A percentile compares a stretch with the other conserved stretches of the same genome.
phyloP scores from a whole-genome alignment of 2,113 vertebrate species.

The Hydrolagus affinis region DNA sequence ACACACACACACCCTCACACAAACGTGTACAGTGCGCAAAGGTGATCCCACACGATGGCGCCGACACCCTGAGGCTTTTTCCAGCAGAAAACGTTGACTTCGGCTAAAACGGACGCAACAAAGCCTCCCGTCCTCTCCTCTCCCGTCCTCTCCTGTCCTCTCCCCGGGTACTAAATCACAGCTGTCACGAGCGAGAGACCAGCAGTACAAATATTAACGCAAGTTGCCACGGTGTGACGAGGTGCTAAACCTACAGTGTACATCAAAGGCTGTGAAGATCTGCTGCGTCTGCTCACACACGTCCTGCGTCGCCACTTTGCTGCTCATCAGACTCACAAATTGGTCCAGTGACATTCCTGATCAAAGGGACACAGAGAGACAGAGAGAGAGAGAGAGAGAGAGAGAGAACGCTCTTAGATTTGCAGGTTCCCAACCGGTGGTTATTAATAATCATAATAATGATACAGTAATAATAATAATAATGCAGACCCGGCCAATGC shows the following conservation, averaged over 20 bases:
- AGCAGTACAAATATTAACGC: not conserved
- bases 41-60: too few relatives aligned
- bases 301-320: constrained; percentile 48
- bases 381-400: not conserved
- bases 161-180: not conserved
- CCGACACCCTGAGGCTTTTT: not conserved
- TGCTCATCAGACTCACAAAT: constrained; percentile 48
- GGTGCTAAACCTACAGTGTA: constrained; percentile 42
- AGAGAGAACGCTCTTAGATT: too few relatives aligned
- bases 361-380: constrained; percentile 15
- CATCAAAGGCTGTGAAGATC: constrained; percentile 58
- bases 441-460: too few relatives aligned
- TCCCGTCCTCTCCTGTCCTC: too few relatives aligned
- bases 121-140: not conserved
- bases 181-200: not conserved
- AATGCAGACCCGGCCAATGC: too few relatives aligned
- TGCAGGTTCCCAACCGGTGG: too few relatives aligned
- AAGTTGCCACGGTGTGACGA: not conserved
- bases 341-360: constrained; percentile 45
- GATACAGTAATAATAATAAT: too few relatives aligned
- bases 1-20: too few relatives aligned
- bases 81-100: too few relatives aligned
- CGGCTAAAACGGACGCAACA: not conserved
- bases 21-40: too few relatives aligned
- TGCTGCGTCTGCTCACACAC: constrained; percentile 47